Conservation (phyloP, 1,140 invertebrate genomes). For the Sarcophaga bullata region DNA sequence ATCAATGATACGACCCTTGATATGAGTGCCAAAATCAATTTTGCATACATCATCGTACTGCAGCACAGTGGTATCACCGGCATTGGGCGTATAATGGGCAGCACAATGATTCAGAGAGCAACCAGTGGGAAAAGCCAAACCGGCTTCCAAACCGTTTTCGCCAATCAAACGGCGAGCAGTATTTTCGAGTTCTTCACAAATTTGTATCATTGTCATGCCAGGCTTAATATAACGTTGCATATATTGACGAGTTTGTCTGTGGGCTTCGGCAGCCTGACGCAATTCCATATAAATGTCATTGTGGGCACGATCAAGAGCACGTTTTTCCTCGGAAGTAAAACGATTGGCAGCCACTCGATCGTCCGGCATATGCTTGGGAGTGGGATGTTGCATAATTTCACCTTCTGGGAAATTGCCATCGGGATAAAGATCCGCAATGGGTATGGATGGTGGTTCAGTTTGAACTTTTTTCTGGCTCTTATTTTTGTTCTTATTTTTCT, state of each 20-base stretch:
- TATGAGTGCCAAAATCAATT: conserved; percentile 99
- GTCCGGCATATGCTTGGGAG: conserved; percentile 72
- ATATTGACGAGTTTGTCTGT: conserved; percentile 93
- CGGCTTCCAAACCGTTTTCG: conserved; percentile 95
- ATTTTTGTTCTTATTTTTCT: conserved; percentile 80
- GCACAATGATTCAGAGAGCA: conserved; percentile 99
- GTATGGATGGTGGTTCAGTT: conserved; percentile 86
- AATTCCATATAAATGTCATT: conserved; percentile 95
- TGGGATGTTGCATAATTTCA: conserved; percentile 81
- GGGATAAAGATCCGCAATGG: conserved; percentile 86
- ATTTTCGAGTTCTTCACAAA: conserved; percentile 96
- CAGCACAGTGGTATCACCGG: conserved; percentile 94
- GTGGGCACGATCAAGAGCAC: conserved; percentile 80
- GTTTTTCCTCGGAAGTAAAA: conserved; percentile 91
- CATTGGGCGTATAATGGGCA: conserved; percentile 99
- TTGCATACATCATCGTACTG: conserved; percentile 98
- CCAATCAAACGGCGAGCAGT: conserved; percentile 91
- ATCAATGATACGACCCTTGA: conserved; percentile 98
- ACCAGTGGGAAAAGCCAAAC: conserved; percentile 98
- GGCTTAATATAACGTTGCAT: conserved; percentile 94
- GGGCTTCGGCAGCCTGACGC: conserved; percentile 95
- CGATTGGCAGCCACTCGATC: conserved; percentile 88
- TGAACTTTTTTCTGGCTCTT: conserved; percentile 68
- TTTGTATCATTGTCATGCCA: conserved; percentile 99
- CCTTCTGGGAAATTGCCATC: conserved; percentile 84